phyloP scores from a whole-genome alignment of 1,140 invertebrate species.

The Drosophila ananassae region DNA sequence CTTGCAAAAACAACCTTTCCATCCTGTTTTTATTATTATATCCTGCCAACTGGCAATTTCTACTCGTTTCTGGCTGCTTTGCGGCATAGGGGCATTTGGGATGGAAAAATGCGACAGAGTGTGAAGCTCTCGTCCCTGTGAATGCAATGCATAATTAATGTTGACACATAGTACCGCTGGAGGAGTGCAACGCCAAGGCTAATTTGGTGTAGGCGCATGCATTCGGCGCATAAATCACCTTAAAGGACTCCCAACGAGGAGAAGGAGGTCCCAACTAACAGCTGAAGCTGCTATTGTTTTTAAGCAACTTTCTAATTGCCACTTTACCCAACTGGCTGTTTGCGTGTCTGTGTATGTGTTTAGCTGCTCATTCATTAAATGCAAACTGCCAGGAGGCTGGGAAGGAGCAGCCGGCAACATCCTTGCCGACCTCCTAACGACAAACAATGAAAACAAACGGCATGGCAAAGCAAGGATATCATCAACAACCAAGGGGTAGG shows the following conservation, averaged over 20 bases:
- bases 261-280: constrained; percentile 41
- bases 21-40: not conserved
- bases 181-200: constrained; percentile 73
- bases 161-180: constrained; percentile 52
- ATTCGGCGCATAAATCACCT: constrained; percentile 73
- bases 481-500: constrained; percentile 2
- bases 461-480: constrained; percentile 47
- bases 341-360: constrained; percentile 28
- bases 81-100: constrained; percentile 10
- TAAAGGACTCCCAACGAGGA: constrained; percentile 44
- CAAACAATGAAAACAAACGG: constrained; percentile 78
- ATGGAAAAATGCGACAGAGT: constrained; percentile 2
- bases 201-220: constrained; percentile 69
- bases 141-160: constrained; percentile 71
- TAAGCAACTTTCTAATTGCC: constrained; percentile 80
- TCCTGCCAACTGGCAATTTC: not conserved
- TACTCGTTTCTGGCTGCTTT: not conserved
- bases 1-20: not conserved
- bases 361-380: constrained; percentile 76
- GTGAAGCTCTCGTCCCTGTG: constrained; percentile 6
- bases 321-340: constrained; percentile 53
- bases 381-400: constrained; percentile 71
- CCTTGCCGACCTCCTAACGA: constrained; percentile 51
- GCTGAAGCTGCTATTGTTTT: constrained; percentile 63
- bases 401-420: constrained; percentile 34